A percentile compares a stretch with the other conserved stretches of the same genome.
Conservation (phyloP, 2,797 vertebrate genomes). For the Siniperca obscura region DNA sequence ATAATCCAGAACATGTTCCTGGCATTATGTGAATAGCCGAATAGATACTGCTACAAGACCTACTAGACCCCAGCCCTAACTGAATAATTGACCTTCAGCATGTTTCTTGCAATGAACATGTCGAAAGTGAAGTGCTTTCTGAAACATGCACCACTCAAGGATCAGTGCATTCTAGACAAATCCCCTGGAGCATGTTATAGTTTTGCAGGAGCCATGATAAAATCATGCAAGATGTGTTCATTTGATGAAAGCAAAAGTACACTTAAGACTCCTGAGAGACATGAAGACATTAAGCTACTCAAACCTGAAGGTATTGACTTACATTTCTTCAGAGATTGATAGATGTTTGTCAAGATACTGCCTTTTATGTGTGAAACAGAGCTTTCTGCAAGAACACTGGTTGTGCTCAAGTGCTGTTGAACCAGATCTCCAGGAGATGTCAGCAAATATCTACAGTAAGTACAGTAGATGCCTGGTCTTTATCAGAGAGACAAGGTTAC, state of each 20-base stretch:
- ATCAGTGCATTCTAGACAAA: background rate
- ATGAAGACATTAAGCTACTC: background rate
- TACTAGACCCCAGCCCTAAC: background rate
- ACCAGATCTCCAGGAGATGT: constrained; percentile 73
- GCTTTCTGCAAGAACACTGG: background rate
- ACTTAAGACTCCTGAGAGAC: background rate
- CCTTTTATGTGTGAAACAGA: background rate
- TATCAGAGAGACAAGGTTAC: constrained; percentile 16
- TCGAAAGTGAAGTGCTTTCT: background rate
- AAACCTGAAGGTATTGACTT: background rate
- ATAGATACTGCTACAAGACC: background rate
- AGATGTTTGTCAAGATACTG: background rate
- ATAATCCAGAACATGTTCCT: constrained; percentile 16
- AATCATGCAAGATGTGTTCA: background rate
- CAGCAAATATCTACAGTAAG: constrained; percentile 64
- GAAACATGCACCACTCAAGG: background rate
- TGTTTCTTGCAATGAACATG: background rate
- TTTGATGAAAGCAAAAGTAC: background rate
- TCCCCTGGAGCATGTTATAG: background rate
- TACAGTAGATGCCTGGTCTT: background rate
- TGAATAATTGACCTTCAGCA: constrained; percentile 10
- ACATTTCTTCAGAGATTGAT: background rate
- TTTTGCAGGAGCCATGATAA: background rate
- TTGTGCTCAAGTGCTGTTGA: constrained; percentile 43
- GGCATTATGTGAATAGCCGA: background rate